These are phyloP conservation scores for Osmoderma eremita DNA, from an alignment of 2,888 invertebrate genomes.

Conservation along the genomic window DNA sequence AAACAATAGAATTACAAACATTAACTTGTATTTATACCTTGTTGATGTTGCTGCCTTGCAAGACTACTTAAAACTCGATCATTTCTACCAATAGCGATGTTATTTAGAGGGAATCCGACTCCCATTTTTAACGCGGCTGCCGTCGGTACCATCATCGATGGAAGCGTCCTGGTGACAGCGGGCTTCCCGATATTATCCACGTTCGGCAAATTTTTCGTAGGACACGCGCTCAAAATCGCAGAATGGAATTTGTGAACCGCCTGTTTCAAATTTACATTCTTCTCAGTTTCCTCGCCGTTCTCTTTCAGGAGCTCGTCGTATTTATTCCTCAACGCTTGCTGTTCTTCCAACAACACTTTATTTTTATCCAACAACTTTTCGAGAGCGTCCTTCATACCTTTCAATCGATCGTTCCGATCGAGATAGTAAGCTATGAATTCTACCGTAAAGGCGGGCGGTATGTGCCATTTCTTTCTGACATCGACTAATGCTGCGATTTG, in stretches of 20 bases:
- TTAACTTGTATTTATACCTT: too few relatives aligned
- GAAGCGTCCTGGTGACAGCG: slow-evolving; percentile 57
- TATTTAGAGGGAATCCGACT: slow-evolving; percentile 82
- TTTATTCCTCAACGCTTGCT: slow-evolving; percentile 76
- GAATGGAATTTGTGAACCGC: slow-evolving; percentile 73
- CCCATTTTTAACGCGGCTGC: slow-evolving; percentile 88
- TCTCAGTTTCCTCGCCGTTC: slow-evolving; percentile 72
- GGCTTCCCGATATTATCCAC: slow-evolving; percentile 69
- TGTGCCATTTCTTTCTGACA: slow-evolving; percentile 92
- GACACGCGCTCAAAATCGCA: slow-evolving; percentile 70
- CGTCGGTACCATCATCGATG: slow-evolving; percentile 77
- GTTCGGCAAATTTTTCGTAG: slow-evolving; percentile 69
- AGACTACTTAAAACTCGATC: slow-evolving; percentile 73
- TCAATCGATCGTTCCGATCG: slow-evolving; percentile 85
- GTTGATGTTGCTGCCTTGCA: slow-evolving; percentile 59
- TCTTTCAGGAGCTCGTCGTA: slow-evolving; percentile 78
- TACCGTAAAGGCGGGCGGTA: slow-evolving; percentile 92
- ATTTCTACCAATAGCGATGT: slow-evolving; percentile 73
- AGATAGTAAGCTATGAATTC: slow-evolving; percentile 95
- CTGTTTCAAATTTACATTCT: slow-evolving; percentile 70
- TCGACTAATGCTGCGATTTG: slow-evolving; percentile 85
- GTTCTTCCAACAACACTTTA: slow-evolving; percentile 78
- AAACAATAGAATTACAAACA: too few relatives aligned
- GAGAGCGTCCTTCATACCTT: slow-evolving; percentile 80
- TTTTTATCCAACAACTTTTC: slow-evolving; percentile 81